Percentiles rank a stretch among this genome's conserved stretches.
Evolutionary conservation across 2,888 invertebrate species (phyloP).

Genomic region (Epicampocera succincta): DNA sequence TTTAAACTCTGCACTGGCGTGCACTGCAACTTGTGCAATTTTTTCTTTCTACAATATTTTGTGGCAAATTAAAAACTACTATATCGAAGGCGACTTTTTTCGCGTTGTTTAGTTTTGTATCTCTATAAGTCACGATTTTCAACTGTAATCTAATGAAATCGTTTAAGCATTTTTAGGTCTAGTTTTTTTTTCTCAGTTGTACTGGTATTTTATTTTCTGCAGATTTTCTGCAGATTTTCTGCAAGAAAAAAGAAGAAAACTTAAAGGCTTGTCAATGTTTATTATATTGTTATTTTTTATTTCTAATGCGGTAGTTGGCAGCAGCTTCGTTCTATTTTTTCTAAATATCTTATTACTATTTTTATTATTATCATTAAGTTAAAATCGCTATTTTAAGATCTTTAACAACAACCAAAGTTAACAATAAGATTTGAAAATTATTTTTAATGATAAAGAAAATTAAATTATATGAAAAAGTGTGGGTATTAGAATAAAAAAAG

Average conservation of each 20-base stretch:
- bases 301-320: conserved; percentile 39
- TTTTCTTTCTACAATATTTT: conserved; percentile 20
- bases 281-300: conserved; percentile 61
- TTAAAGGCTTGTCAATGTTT: conserved; percentile 63
- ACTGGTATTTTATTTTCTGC: conserved; percentile 29
- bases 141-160: conserved; percentile 69
- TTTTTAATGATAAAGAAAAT: conserved; percentile 48
- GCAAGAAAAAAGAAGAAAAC: conserved; percentile 25
- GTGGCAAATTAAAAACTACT: conserved; percentile 48
- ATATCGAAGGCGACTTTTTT: conserved; percentile 13
- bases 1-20: conserved; percentile 20
- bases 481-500: conserved; percentile 19
- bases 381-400: conserved; percentile 60
- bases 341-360: conserved; percentile 64
- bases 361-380: conserved; percentile 62
- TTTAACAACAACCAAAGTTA: conserved; percentile 18
- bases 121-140: conserved; percentile 67
- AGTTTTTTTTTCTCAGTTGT: conserved; percentile 39
- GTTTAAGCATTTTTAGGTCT: conserved; percentile 57
- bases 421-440: conserved; percentile 45
- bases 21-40: conserved; percentile 24
- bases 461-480: conserved; percentile 37
- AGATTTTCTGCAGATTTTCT: conserved; percentile 56
- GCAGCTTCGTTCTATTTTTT: conserved; percentile 37
- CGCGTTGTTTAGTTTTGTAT: conserved; percentile 42